phyloP scores from a whole-genome alignment of 2,113 vertebrate genomes.

The Octodon degus region DNA sequence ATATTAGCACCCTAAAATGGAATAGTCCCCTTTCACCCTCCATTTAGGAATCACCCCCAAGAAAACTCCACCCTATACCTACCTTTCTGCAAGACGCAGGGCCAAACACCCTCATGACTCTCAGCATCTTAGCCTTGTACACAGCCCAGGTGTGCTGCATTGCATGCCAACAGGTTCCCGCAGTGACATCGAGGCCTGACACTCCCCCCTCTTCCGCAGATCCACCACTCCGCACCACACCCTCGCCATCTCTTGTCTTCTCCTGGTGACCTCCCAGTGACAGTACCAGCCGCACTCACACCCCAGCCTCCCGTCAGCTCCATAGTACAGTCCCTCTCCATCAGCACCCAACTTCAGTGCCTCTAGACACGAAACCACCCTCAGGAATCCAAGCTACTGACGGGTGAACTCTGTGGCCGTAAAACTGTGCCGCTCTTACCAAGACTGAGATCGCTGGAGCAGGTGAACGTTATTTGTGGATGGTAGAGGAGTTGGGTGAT shows the following conservation, averaged over 20 bases:
- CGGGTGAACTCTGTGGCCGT: background rate
- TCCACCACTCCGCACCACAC: background rate
- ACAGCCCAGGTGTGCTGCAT: background rate
- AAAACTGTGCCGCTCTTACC: background rate
- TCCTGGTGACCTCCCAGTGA: fast-evolving
- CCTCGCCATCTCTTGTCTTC: background rate
- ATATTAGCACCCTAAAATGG: background rate
- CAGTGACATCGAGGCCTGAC: background rate
- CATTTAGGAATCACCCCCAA: background rate
- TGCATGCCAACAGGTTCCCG: background rate
- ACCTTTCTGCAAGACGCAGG: background rate
- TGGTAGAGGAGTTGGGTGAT: background rate
- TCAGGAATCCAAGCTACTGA: background rate
- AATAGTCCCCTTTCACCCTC: background rate
- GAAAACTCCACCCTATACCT: background rate
- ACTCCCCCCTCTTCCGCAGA: fast-evolving
- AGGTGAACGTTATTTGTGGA: background rate
- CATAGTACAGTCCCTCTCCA: background rate
- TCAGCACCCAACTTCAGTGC: background rate
- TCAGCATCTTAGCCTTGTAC: background rate
- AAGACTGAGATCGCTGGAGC: background rate
- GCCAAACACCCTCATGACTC: background rate
- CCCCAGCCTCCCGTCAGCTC: background rate
- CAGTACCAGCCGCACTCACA: background rate
- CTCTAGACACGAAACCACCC: background rate